Percentiles rank a stretch among this genome's conserved stretches.
Conservation (phyloP, 1,140 invertebrate species). For the Adelges cooleyi region DNA sequence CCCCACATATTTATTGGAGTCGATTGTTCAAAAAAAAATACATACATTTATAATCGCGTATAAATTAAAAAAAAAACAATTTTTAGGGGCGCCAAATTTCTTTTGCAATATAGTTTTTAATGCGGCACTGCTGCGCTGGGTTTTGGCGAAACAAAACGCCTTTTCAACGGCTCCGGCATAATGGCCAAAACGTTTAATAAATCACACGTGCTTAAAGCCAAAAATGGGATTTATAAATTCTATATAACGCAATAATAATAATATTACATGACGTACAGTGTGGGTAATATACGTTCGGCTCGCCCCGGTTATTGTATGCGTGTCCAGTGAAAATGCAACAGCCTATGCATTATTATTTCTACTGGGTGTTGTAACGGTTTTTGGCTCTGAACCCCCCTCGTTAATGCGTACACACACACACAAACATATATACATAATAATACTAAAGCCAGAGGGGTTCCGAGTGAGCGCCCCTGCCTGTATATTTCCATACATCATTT, state of each 20-base stretch:
- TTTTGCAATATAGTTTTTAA: no score
- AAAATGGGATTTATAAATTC: background rate
- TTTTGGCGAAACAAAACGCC: background rate
- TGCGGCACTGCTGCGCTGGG: no score
- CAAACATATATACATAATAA: no score
- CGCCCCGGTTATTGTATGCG: background rate
- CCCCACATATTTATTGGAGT: no score
- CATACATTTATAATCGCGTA: no score
- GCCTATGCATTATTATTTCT: slow-evolving; percentile 18
- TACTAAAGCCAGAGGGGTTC: slow-evolving; percentile 2
- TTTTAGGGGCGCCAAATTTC: no score
- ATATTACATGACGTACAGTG: background rate
- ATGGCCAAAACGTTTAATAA: slow-evolving; percentile 21
- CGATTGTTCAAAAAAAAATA: no score
- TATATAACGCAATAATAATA: slow-evolving; percentile 1
- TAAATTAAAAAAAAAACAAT: no score
- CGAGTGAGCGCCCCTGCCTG: slow-evolving; percentile 2
- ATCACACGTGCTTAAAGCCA: slow-evolving; percentile 12
- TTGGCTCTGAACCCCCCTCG: slow-evolving; percentile 15
- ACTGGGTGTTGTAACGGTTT: slow-evolving; percentile 27
- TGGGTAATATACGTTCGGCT: background rate
- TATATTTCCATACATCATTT: background rate
- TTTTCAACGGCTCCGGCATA: slow-evolving; percentile 9
- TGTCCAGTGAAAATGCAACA: slow-evolving; percentile 13
- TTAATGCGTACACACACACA: no score